These are phyloP conservation scores for Yponomeuta sedellus DNA, from an alignment of 2,888 invertebrate genomes.

Conservation along the genomic window DNA sequence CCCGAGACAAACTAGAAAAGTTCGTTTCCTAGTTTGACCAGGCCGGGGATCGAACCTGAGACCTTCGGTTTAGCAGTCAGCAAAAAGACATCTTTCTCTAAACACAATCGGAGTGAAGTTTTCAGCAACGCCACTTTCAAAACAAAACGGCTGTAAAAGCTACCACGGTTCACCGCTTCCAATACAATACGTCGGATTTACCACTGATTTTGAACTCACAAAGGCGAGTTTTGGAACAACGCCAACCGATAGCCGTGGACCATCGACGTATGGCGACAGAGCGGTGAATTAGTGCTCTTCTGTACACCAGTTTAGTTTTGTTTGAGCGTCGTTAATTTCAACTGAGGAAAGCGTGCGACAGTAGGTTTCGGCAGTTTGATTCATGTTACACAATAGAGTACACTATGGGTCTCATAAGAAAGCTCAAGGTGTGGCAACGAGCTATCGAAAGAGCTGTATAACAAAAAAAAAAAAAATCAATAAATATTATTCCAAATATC, in stretches of 20 bases:
- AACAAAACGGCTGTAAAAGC: not conserved
- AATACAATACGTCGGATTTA: not conserved
- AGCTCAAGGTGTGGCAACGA: too few relatives aligned
- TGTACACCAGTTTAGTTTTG: not conserved
- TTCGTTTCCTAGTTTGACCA: too few relatives aligned
- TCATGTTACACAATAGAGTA: too few relatives aligned
- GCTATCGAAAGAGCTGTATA: too few relatives aligned
- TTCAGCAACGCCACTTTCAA: not conserved
- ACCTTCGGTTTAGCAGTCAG: too few relatives aligned
- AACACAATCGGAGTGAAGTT: not conserved
- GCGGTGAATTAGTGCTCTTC: not conserved
- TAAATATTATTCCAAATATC: too few relatives aligned
- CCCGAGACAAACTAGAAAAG: too few relatives aligned
- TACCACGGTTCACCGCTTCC: not conserved
- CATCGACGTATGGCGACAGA: not conserved
- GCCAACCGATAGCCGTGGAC: not conserved
- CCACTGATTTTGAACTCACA: not conserved
- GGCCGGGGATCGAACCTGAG: too few relatives aligned
- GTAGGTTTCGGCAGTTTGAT: too few relatives aligned
- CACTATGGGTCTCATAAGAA: too few relatives aligned
- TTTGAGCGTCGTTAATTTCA: not conserved
- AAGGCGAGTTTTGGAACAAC: not conserved
- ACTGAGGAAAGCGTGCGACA: not conserved
- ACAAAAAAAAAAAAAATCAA: too few relatives aligned
- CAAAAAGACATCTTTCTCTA: too few relatives aligned